Conservation (phyloP, 2,888 invertebrate genomes). For the Oxytorus armatus region DNA sequence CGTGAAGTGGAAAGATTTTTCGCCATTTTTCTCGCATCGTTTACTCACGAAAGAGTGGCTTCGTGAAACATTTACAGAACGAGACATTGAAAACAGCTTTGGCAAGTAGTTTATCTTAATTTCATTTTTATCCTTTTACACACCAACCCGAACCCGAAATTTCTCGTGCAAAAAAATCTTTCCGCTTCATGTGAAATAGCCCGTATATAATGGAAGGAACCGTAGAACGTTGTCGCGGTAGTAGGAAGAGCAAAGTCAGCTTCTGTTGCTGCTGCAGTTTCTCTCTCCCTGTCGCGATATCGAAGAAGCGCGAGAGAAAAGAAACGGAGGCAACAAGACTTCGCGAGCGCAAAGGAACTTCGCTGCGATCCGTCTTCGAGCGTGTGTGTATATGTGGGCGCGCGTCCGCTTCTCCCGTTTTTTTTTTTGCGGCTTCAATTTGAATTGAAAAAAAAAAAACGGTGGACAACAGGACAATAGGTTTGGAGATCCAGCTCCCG, state of each 20-base stretch:
- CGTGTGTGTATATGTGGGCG: slow-evolving; percentile 74
- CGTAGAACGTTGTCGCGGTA: slow-evolving; percentile 23
- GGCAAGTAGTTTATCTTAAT: neutral
- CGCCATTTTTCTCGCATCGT: neutral
- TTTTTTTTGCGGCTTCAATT: slow-evolving; percentile 81
- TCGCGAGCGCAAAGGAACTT: slow-evolving; percentile 35
- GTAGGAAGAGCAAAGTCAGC: slow-evolving; percentile 43
- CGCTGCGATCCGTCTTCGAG: slow-evolving; percentile 45
- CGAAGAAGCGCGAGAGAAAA: slow-evolving; percentile 63
- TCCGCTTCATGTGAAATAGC: neutral
- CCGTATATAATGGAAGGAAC: slow-evolving; percentile 8
- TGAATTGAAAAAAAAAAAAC: slow-evolving; percentile 84
- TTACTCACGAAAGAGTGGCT: neutral
- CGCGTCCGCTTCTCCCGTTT: slow-evolving; percentile 65
- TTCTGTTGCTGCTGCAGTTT: slow-evolving; percentile 39
- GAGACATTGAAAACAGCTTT: neutral
- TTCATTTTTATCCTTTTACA: neutral
- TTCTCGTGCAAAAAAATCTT: neutral
- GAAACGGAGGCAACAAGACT: slow-evolving; percentile 59
- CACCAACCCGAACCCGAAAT: neutral
- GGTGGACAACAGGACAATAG: slow-evolving; percentile 83
- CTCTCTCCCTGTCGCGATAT: slow-evolving; percentile 31
- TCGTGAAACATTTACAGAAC: neutral
- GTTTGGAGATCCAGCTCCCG: slow-evolving; percentile 76
- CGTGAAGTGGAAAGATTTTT: slow-evolving; percentile 1